These are phyloP conservation scores for Mesopsocus fuscifrons DNA, from an alignment of 2,888 invertebrate species.

Conservation along the genomic window DNA sequence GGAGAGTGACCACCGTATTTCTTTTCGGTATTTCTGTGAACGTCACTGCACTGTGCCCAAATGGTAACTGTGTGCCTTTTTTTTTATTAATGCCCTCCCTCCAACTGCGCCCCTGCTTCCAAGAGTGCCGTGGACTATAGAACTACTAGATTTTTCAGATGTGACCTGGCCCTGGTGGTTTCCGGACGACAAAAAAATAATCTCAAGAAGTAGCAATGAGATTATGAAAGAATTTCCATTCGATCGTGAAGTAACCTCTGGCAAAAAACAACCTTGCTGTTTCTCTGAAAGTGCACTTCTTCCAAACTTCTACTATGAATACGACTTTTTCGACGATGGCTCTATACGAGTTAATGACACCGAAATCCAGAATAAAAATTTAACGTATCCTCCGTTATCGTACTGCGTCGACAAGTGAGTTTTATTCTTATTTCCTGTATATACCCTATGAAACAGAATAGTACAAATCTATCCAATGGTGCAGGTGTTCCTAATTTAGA, in stretches of 20 bases:
- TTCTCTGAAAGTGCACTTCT: background rate
- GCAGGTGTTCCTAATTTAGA: too few relatives aligned
- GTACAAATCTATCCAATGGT: too few relatives aligned
- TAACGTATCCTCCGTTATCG: background rate
- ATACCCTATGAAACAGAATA: too few relatives aligned
- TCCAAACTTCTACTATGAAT: background rate
- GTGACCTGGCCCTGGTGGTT: background rate
- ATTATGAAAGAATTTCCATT: background rate
- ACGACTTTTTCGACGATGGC: background rate
- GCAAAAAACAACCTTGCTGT: background rate
- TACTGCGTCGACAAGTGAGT: conserved; percentile 1
- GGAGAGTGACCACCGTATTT: too few relatives aligned
- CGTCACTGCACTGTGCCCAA: too few relatives aligned
- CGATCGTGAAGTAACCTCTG: background rate
- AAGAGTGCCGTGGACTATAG: too few relatives aligned
- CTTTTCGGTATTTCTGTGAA: too few relatives aligned
- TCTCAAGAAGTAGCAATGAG: background rate
- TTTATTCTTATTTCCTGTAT: background rate
- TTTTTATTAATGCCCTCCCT: too few relatives aligned
- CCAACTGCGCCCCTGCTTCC: too few relatives aligned
- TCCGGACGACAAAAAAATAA: background rate
- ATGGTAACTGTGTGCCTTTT: too few relatives aligned
- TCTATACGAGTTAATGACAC: background rate
- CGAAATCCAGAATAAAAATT: background rate
- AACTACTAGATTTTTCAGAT: too few relatives aligned